These are phyloP conservation scores for Pachyseris speciosa DNA, from an alignment of 64 coral and sea anemone genomes.

Conservation along the genomic window DNA sequence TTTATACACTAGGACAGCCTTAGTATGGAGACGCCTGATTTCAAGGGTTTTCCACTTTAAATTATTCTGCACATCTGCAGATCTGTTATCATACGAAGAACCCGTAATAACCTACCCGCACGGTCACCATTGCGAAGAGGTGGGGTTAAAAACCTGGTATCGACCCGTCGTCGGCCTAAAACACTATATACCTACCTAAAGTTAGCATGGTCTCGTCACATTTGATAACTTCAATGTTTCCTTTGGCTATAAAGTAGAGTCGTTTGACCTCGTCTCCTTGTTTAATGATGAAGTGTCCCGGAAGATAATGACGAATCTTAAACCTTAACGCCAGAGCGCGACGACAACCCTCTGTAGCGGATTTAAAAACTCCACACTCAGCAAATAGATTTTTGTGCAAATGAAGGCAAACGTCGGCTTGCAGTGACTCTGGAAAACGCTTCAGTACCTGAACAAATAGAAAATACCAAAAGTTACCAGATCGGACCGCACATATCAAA, in stretches of 20 bases:
- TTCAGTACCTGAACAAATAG: constrained; percentile 72
- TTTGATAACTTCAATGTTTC: constrained; percentile 86
- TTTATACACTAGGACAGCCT: too few species aligned
- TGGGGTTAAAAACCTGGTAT: too few species aligned
- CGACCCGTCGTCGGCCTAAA: not conserved
- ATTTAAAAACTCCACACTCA: constrained; percentile 77
- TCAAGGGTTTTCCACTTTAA: too few species aligned
- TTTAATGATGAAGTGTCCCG: constrained; percentile 89
- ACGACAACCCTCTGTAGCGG: constrained; percentile 78
- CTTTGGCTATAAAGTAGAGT: constrained; percentile 88
- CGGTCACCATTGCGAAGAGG: too few species aligned
- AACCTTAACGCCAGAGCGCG: constrained; percentile 82
- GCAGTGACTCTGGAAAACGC: constrained; percentile 84
- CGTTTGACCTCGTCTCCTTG: constrained; percentile 84
- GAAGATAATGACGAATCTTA: constrained; percentile 82
- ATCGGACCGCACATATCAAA: too few species aligned
- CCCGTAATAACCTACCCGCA: too few species aligned
- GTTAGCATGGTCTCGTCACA: constrained; percentile 70
- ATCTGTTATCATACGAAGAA: too few species aligned
- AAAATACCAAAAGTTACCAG: not conserved
- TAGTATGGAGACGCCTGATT: too few species aligned
- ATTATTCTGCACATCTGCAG: too few species aligned
- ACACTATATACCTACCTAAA: constrained; percentile 54
- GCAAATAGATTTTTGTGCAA: constrained; percentile 77
- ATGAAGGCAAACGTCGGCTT: constrained; percentile 87